phyloP scores from a whole-genome alignment of 2,113 vertebrate species.

The Urocitellus parryii region DNA sequence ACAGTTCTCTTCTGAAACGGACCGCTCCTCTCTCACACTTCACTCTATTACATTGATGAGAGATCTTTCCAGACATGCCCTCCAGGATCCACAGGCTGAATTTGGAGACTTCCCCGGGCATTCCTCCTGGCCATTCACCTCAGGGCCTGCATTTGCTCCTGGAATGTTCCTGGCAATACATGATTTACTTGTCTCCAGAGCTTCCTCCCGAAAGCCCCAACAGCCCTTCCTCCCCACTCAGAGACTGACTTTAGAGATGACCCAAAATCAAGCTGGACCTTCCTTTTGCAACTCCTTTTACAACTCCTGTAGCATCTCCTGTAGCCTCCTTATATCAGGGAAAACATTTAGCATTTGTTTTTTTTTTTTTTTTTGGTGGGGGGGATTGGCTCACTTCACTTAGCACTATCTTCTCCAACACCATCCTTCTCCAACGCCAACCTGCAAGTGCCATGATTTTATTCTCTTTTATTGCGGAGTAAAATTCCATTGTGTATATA shows the following conservation, averaged over 20 bases:
- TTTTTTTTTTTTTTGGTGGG: too few relatives aligned
- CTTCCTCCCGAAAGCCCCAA: fast-evolving
- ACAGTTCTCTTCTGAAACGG: not conserved
- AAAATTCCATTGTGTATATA: too few relatives aligned
- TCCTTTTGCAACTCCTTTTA: not conserved
- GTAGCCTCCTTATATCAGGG: too few relatives aligned
- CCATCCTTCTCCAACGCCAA: too few relatives aligned
- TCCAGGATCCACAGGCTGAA: not conserved
- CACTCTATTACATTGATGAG: not conserved
- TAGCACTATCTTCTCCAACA: too few relatives aligned
- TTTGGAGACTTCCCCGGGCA: not conserved
- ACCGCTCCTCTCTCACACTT: not conserved
- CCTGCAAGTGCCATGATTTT: too few relatives aligned
- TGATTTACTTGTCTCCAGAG: not conserved
- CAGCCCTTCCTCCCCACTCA: not conserved
- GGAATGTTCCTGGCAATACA: not conserved
- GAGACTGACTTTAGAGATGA: not conserved
- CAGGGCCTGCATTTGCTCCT: not conserved
- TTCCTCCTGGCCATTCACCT: not conserved
- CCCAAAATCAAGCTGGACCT: not conserved
- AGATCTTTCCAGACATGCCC: not conserved
- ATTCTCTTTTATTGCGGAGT: too few relatives aligned
- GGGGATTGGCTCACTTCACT: too few relatives aligned
- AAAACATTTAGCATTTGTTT: too few relatives aligned
- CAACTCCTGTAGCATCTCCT: not conserved